phyloP scores from a whole-genome alignment of 1,140 invertebrate genomes.

The Eriocheir sinensis region DNA sequence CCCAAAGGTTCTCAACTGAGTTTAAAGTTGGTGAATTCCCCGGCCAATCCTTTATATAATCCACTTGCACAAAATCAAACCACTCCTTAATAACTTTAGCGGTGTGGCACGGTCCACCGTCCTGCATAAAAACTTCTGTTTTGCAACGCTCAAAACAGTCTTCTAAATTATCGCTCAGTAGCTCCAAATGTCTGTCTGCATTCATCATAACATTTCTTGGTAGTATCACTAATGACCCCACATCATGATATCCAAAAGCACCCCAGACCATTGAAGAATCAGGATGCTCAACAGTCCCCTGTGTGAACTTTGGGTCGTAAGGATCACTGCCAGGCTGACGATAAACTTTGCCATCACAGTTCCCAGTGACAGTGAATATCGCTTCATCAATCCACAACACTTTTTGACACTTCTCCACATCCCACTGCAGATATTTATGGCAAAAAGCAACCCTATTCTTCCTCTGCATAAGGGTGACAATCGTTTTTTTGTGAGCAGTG shows the following conservation, averaged over 20 bases:
- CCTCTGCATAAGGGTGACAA: conserved; percentile 16
- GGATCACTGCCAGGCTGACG: background rate
- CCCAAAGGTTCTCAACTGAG: background rate
- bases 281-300: conserved; percentile 16
- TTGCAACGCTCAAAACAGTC: conserved; percentile 1
- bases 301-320: conserved; percentile 33
- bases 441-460: background rate
- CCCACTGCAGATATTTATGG: conserved; percentile 16
- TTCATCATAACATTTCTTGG: conserved; percentile 19
- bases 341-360: background rate
- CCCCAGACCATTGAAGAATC: conserved; percentile 46
- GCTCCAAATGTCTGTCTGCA: conserved; percentile 31
- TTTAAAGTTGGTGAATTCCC: background rate
- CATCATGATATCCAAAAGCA: conserved; percentile 41
- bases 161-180: background rate
- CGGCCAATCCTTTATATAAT: conserved; percentile 17
- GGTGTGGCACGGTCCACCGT: background rate
- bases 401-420: background rate
- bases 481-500: background rate
- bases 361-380: conserved; percentile 28
- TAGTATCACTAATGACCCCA: background rate
- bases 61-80: background rate
- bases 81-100: background rate
- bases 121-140: background rate
- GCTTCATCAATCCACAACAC: conserved; percentile 31